A percentile compares a stretch with the other conserved stretches of the same genome.
Evolutionary conservation across 37 sponge, comb jelly and placozoan genomes (phyloP).

Genomic region (Crambe crambe): DNA sequence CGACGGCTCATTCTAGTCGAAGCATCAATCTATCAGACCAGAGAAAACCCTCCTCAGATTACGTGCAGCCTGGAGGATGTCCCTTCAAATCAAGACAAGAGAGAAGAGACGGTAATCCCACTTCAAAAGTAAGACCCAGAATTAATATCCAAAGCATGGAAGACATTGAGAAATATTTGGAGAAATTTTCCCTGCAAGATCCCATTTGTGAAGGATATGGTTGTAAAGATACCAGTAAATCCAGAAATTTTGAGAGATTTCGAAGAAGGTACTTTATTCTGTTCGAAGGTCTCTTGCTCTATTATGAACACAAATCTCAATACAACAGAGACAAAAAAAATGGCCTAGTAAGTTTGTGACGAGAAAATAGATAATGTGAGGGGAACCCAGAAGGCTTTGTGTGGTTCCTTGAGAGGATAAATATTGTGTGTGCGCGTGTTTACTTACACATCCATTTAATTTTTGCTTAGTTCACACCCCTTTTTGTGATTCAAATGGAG

Average conservation of each 20-base stretch:
- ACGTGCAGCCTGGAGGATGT: too few species aligned
- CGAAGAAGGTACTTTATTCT: constrained; percentile 67
- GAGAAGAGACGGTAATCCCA: too few species aligned
- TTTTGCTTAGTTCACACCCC: background rate
- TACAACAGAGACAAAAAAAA: constrained; percentile 47
- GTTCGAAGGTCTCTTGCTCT: constrained; percentile 54
- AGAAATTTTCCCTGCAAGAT: background rate
- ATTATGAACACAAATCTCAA: constrained; percentile 46
- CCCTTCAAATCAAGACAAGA: too few species aligned
- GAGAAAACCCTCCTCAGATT: too few species aligned
- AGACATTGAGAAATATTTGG: background rate
- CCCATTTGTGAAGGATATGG: constrained; percentile 8
- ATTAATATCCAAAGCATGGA: background rate
- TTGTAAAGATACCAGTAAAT: background rate
- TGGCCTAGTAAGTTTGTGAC: constrained; percentile 28
- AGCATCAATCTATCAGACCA: too few species aligned
- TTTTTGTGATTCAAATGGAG: background rate
- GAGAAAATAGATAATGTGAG: too few species aligned
- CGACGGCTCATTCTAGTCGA: too few species aligned
- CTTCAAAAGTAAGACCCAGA: too few species aligned
- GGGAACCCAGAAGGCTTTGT: too few species aligned
- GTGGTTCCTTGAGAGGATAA: too few species aligned
- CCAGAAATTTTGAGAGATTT: background rate
- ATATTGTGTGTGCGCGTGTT: too few species aligned
- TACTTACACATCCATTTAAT: too few species aligned